A percentile compares a stretch with the other conserved stretches of the same genome.
These are phyloP conservation scores for Ceraclea dissimilis DNA, from an alignment of 2,888 invertebrate species.

Conservation along the genomic window DNA sequence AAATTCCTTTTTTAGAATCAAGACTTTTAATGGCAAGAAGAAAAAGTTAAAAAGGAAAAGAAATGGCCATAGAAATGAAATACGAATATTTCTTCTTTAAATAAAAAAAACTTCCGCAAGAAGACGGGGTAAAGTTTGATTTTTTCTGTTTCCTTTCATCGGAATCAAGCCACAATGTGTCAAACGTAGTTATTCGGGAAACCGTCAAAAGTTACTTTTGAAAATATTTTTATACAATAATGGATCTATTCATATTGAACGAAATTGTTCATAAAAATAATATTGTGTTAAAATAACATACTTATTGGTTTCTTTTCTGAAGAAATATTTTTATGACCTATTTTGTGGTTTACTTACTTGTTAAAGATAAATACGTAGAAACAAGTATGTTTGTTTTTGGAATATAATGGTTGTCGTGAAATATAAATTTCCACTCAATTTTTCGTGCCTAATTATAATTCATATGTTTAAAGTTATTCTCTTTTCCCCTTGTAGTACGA, in stretches of 20 bases:
- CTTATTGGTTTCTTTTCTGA: too few species aligned
- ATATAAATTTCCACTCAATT: too few species aligned
- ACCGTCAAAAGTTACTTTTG: conserved; percentile 6
- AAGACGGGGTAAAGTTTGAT: conserved; percentile 5
- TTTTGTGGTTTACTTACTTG: too few species aligned
- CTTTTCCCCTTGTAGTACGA: too few species aligned
- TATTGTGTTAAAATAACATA: too few species aligned
- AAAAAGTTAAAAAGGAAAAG: conserved; percentile 1
- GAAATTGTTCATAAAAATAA: too few species aligned
- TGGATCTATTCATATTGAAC: neutral
- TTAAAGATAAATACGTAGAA: too few species aligned
- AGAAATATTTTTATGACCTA: too few species aligned
- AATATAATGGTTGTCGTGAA: too few species aligned
- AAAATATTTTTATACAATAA: neutral
- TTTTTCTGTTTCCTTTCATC: conserved; percentile 8
- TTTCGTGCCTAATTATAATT: too few species aligned
- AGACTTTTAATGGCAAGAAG: conserved; percentile 4
- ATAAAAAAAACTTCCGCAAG: conserved; percentile 15
- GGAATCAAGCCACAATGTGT: conserved; percentile 10
- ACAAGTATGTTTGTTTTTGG: too few species aligned
- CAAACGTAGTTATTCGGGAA: conserved; percentile 1
- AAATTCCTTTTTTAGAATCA: neutral
- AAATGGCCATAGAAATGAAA: conserved; percentile 9
- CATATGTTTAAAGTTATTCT: too few species aligned
- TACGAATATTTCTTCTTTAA: conserved; percentile 17